A percentile compares a stretch with the other conserved stretches of the same genome.
phyloP scores from a whole-genome alignment of 2,888 invertebrate genomes.

The Pollenia labialis region DNA sequence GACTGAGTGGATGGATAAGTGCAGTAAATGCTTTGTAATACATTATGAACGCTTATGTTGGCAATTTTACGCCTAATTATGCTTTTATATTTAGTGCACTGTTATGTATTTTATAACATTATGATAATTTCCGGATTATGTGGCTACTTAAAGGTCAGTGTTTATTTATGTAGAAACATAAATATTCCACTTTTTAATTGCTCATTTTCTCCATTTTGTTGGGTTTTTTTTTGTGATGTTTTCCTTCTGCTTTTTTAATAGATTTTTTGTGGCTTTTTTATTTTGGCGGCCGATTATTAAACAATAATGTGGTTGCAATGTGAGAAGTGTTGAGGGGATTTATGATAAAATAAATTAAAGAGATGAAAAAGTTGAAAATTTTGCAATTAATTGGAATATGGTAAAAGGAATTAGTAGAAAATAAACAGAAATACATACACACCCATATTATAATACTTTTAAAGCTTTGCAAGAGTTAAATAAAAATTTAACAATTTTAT shows the following conservation, averaged over 20 bases:
- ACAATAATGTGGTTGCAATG: conserved; percentile 26
- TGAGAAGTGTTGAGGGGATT: not conserved
- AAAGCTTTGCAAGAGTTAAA: too few relatives aligned
- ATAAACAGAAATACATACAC: too few relatives aligned
- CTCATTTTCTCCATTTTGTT: not conserved
- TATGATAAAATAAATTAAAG: not conserved
- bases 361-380: not conserved
- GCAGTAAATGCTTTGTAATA: conserved; percentile 22
- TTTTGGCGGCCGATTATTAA: conserved; percentile 12
- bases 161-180: conserved; percentile 29
- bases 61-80: conserved; percentile 72
- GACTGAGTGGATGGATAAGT: not conserved
- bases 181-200: not conserved
- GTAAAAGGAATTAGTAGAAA: too few relatives aligned
- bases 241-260: not conserved
- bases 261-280: conserved; percentile 23
- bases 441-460: too few relatives aligned
- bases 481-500: too few relatives aligned
- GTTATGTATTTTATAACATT: conserved; percentile 48
- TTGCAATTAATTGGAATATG: not conserved
- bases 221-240: not conserved
- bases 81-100: conserved; percentile 47
- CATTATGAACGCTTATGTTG: conserved; percentile 66
- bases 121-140: conserved; percentile 66
- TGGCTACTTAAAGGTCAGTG: conserved; percentile 64